These are phyloP conservation scores for Bubo scandiacus DNA, from an alignment of 2,113 vertebrate genomes.

Conservation along the genomic window DNA sequence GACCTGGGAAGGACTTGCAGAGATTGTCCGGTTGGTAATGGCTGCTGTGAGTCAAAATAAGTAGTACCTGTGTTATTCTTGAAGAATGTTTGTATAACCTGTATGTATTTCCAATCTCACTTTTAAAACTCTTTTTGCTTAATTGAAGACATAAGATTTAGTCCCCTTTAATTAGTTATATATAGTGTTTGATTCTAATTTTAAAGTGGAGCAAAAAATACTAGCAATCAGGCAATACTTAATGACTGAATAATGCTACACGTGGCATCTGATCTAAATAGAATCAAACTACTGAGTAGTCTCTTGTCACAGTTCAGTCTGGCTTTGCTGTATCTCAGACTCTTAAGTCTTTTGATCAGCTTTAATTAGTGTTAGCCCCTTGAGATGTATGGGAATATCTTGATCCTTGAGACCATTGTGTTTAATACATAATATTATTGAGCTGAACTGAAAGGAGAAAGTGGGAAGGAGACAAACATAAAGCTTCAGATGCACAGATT, in stretches of 20 bases:
- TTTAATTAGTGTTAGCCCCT: neutral
- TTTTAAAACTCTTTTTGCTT: neutral
- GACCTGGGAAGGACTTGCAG: neutral
- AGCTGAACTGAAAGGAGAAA: neutral
- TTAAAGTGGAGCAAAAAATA: neutral
- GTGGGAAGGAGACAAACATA: neutral
- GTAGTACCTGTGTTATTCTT: neutral
- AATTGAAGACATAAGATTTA: neutral
- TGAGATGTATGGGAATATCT: neutral
- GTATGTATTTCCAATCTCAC: neutral
- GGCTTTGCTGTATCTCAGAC: neutral
- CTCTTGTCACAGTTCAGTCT: neutral
- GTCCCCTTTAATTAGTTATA: neutral
- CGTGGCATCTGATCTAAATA: neutral
- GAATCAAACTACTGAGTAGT: neutral
- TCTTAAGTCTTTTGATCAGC: neutral
- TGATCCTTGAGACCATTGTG: neutral
- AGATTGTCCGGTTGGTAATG: neutral
- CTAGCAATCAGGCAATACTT: neutral
- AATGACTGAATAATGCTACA: neutral
- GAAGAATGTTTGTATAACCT: neutral
- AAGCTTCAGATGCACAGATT: neutral
- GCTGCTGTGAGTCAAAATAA: neutral
- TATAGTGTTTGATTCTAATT: neutral
- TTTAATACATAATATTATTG: neutral